These are phyloP conservation scores for Anodontia alba DNA, from an alignment of 2,888 invertebrate species.

Conservation along the genomic window DNA sequence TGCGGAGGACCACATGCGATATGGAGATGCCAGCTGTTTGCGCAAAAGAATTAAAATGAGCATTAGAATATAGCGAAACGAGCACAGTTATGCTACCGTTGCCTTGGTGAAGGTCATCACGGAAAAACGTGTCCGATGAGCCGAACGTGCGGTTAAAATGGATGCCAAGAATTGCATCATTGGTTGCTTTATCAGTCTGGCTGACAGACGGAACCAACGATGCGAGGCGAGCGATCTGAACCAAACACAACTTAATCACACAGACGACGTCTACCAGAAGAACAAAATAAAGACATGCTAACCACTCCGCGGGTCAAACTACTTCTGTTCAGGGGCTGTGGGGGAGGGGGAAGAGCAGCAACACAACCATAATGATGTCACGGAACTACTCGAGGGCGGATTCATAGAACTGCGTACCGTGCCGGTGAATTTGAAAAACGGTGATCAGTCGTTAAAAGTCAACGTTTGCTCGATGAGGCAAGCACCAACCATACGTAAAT, in stretches of 20 bases:
- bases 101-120: not conserved
- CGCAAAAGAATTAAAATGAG: too few species aligned
- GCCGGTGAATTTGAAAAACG: not conserved
- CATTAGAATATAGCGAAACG: too few species aligned
- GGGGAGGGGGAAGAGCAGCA: not conserved
- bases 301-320: not conserved
- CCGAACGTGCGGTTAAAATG: not conserved
- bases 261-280: not conserved
- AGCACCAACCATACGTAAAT: slow-evolving; percentile 5
- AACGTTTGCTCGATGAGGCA: slow-evolving; percentile 7
- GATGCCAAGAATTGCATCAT: not conserved
- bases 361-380: not conserved
- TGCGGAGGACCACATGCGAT: too few species aligned
- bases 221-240: not conserved
- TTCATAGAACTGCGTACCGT: not conserved
- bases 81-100: too few species aligned
- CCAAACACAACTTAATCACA: not conserved
- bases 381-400: not conserved
- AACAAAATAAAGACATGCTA: not conserved
- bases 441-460: not conserved
- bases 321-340: not conserved
- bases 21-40: too few species aligned
- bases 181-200: not conserved
- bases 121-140: not conserved
- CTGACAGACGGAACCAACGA: not conserved